phyloP scores from a whole-genome alignment of 2,797 vertebrate species.

The Acanthiza pusilla region DNA sequence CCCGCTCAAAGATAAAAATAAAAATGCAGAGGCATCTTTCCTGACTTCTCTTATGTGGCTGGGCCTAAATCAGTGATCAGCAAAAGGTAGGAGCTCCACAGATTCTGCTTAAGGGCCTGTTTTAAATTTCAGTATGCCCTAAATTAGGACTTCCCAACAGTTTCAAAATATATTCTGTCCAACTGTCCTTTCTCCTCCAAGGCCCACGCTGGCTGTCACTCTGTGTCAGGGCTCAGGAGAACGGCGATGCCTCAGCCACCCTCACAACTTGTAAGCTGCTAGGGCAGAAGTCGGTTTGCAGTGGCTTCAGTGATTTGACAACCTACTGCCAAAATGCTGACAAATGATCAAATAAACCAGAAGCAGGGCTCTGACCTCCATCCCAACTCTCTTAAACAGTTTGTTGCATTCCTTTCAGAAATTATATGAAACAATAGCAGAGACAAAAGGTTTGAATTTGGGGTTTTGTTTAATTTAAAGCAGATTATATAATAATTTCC shows the following conservation, averaged over 20 bases:
- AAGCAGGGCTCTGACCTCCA: background rate
- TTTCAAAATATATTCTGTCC: background rate
- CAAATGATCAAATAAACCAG: background rate
- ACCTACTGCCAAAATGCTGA: background rate
- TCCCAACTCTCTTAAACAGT: background rate
- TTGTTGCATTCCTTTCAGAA: background rate
- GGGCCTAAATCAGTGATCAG: background rate
- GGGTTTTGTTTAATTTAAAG: background rate
- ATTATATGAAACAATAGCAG: background rate
- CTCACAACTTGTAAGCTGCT: accelerated
- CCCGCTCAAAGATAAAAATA: background rate
- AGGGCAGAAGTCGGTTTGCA: background rate
- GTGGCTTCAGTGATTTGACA: background rate
- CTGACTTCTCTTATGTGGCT: background rate
- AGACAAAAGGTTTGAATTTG: background rate
- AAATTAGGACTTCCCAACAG: background rate
- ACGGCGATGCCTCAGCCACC: accelerated
- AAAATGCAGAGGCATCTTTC: background rate
- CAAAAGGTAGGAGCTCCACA: background rate
- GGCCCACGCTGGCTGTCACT: accelerated
- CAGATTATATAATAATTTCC: background rate
- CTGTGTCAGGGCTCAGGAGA: background rate
- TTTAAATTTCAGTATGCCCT: background rate
- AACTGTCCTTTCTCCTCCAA: background rate
- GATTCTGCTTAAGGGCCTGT: background rate